These are phyloP conservation scores for Coenobita brevimanus DNA, from an alignment of 1,140 invertebrate genomes.

Conservation along the genomic window DNA sequence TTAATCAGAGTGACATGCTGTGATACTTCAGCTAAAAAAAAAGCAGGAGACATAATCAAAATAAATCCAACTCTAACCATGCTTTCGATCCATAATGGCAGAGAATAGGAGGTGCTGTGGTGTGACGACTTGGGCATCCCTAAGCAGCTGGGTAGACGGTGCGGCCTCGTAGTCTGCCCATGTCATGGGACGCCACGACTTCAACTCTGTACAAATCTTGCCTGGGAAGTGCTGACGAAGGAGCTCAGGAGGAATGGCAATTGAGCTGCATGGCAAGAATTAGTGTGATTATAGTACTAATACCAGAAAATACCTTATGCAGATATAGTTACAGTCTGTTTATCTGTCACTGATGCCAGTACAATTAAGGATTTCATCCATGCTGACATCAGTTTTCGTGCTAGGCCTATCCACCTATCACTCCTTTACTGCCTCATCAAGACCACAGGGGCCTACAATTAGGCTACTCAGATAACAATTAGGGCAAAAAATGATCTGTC, in stretches of 20 bases:
- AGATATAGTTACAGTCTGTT: too few species aligned
- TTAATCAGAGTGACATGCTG: too few species aligned
- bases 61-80: constrained; percentile 78
- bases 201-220: constrained; percentile 77
- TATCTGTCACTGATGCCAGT: too few species aligned
- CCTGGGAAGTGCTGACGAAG: constrained; percentile 73
- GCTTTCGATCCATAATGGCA: constrained; percentile 79
- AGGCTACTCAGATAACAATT: too few species aligned
- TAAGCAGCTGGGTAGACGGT: constrained; percentile 75
- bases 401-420: too few species aligned
- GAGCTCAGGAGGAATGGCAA: constrained; percentile 56
- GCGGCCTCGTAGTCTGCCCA: constrained; percentile 80
- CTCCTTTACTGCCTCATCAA: too few species aligned
- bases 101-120: constrained; percentile 73
- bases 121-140: constrained; percentile 77
- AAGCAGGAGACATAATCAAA: too few species aligned
- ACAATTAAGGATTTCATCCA: too few species aligned
- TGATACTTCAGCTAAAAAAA: too few species aligned
- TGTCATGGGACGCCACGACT: constrained; percentile 80
- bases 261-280: constrained; percentile 61
- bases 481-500: too few species aligned
- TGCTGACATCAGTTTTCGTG: too few species aligned
- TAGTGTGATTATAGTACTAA: constrained; percentile 23
- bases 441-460: too few species aligned
- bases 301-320: not conserved